Evolutionary conservation across 2,113 vertebrate species (phyloP), one percentile per base, ranked within the genome.

Genomic region (Elachura formosa): DNA sequence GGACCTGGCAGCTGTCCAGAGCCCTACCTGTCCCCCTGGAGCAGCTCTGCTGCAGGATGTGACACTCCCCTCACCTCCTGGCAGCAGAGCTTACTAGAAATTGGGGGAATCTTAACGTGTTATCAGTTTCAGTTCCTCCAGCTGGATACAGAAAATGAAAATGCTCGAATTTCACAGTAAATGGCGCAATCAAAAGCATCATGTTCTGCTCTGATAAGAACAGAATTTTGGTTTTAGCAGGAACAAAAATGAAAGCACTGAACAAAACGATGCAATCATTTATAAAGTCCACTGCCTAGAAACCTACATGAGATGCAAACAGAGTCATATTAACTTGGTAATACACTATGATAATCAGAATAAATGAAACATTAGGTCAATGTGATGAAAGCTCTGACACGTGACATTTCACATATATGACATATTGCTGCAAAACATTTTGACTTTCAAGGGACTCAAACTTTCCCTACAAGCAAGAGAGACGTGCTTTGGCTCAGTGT

Each of bases 81-180:
- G 28, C 38, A 82, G 40, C 36, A 89, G 23, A 68, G 59, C n/a
- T 76, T 77, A 58, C 6, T 49, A 61, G 56, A 87, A 89, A 79
- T 45, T 10, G 22, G 14, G 49, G 4, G 2, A 56, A 43, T 62
- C 10, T 51, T 24, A 71, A 34, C 0, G 0, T 68, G 79, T 84
- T 73, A 56, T 45, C 49, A 38, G 33, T 71, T 75, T 61, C 6
- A 36, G 2, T 68, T 46, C n/a, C 87, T 75, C 38, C 36, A 68
- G 38, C 23, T 91, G 54, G 62, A 73, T 89, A 56, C 12, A 56
- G 29, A 78, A 80, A 56, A 73, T 8, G 1, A 43, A 79, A 89
- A 73, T 46, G 63, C 34, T 12, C 4, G 51, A 66, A 74, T 83
- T 45, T 87, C 55, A 13, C 45, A 66, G 36, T 41, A 67, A 91